Base-by-base conservation (phyloP, 2,113 vertebrate genomes). In the Callopanchax toddi region DNA sequence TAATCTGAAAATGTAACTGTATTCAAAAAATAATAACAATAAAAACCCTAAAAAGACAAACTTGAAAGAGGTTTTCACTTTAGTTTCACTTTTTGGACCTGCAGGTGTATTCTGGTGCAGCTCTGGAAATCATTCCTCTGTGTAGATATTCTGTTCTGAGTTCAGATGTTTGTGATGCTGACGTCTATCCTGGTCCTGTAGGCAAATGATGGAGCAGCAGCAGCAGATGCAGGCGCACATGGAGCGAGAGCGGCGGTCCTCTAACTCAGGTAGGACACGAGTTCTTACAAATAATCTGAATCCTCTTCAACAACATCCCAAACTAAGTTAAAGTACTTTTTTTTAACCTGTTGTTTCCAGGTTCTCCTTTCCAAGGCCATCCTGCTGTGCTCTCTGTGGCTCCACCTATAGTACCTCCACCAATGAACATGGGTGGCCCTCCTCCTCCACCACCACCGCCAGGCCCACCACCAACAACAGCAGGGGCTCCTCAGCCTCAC, bases 211-310 rank as follows among this genome's bases (percentile, higher is more conserved):
- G 81, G 94, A 93, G 74, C 93, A 94, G 74, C 93, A 93, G 82
- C 92, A 93, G 83, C 92, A 93, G 81, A 91, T 94, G 85, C 92
- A 93, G 86, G 91, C 87, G 6, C 97, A 98, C 58, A 94, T 97
- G 81, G 95, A 98, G 78, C 91, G 98, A 76, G 97, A 99, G 90
- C 94, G 95, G 82, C 95, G 95, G 78, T 91, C 95, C 20, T 98
- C 97, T 25, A 95, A 95, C 88, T 94, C 97, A 95, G 97, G 97
- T 95, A 91, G 0, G n/a, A 26, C 9, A 23, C 54, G 0, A 29
- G 46, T n/a, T 22, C 11, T 45, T 6, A 21, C 13, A 25, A 67
- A n/a, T 1, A 44, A 0, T 20, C 36, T 23, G 2, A 32, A n/a
- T 10, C 16, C 2, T 34, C 50, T 12, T 34, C 17, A 34, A 20